Evolutionary conservation across 92 coral and sea anemone genomes (phyloP).

Genomic region (Zoanthus sansibaricus): DNA sequence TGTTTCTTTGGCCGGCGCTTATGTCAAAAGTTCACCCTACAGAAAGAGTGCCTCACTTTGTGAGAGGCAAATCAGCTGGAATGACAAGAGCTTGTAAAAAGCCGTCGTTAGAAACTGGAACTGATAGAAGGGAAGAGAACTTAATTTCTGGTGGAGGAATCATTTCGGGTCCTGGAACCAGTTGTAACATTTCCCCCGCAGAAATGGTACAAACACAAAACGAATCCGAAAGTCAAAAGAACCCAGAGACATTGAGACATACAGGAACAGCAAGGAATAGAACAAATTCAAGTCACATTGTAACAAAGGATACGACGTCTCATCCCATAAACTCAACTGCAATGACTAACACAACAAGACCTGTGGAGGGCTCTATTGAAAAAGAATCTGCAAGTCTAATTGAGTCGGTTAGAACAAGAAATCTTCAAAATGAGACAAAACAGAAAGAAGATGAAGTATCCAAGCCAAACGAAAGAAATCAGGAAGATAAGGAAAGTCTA

Average conservation of each 20-base stretch:
- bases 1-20: slow-evolving; percentile 94
- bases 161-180: background rate
- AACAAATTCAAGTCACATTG: background rate
- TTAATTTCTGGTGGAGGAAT: background rate
- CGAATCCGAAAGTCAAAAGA: background rate
- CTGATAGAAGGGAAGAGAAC: background rate
- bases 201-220: background rate
- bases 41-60: slow-evolving; percentile 57
- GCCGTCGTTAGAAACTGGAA: background rate
- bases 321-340: background rate
- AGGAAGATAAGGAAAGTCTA: too few species aligned
- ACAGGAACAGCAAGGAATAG: background rate
- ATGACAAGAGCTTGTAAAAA: background rate
- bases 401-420: background rate
- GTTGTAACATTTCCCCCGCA: background rate
- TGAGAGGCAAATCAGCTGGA: slow-evolving; percentile 34
- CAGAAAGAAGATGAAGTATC: background rate
- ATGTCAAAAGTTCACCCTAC: slow-evolving; percentile 72
- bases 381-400: background rate
- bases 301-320: background rate
- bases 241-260: too few species aligned
- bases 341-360: background rate
- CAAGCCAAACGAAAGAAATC: too few species aligned
- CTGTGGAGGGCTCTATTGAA: background rate
- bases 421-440: background rate